Base-by-base conservation (phyloP, 2,888 invertebrate species). In the Saturnia japonica region DNA sequence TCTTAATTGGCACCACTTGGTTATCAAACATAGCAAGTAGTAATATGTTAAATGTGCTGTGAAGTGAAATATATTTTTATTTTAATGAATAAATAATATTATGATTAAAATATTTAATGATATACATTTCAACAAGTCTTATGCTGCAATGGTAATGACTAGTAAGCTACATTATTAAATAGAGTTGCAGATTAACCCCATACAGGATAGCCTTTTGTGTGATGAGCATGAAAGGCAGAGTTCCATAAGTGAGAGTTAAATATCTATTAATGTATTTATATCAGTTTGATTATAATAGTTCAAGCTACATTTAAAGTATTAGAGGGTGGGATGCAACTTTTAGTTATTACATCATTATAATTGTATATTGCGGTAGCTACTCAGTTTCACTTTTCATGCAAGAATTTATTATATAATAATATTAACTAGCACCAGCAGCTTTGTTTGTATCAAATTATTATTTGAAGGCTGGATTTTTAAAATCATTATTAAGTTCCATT, bases 351-450 rank as follows among this genome's bases (percentile, higher is more conserved):
- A 60, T 60, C 57, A 60, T 60, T 60, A 28, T 60, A 60, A 19
- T 60, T 25, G 25, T 60, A 25, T 60, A 60, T 11, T 54, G 22
- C 9, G 12, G 57, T 12, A 60, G 28, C 25, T 60, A 60, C 25
- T 60, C 57, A 25, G 14, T 60, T 60, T 28, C 57, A 28, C 57
- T 60, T 60, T 57, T 60, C 57, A 60, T 12, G 47, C 19, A 60
- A 60, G 57, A 60, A 60, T 60, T 34, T 25, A 60, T 60, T 25
- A 60, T 60, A 60, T 60, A 60, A 60, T 60, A 60, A 14, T 28
- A 28, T 60, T 60, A 60, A 51, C 19, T 51, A 19, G 12, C 43
- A 43, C 14, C 43, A 43, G 1, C 16, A 28, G 28, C 7, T 14
- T 28, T 14, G 14, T 28, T 25, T 60, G 25, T 14, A 60, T 60